Evolutionary conservation across 2,888 invertebrate species (phyloP).

Genomic region (Perizoma affinitatum): DNA sequence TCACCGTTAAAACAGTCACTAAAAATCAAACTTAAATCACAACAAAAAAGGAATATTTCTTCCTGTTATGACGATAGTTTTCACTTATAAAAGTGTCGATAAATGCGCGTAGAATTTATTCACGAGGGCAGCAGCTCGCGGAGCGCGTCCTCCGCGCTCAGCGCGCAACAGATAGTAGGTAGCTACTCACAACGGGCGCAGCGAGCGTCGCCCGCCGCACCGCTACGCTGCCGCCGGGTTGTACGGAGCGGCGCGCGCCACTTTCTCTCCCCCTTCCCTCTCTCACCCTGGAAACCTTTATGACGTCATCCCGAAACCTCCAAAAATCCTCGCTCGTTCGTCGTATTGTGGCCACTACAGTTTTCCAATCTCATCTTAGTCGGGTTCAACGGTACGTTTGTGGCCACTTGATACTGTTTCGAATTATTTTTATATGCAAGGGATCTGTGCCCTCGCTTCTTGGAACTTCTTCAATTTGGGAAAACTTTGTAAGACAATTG

Average conservation of each 20-base stretch:
- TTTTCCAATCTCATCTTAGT: constrained; percentile 44
- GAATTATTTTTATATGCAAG: constrained; percentile 41
- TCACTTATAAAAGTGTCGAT: constrained; percentile 44
- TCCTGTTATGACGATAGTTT: constrained; percentile 29
- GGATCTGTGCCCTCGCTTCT: constrained; percentile 31
- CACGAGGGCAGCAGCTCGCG: constrained; percentile 56
- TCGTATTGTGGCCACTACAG: constrained; percentile 62
- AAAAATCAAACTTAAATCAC: constrained; percentile 51
- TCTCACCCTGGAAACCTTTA: constrained; percentile 46
- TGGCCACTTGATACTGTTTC: constrained; percentile 38
- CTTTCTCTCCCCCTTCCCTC: constrained; percentile 48
- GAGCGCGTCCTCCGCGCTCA: constrained; percentile 72
- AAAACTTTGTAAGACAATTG: constrained; percentile 30
- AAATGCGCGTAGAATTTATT: constrained; percentile 64
- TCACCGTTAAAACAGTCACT: constrained; percentile 54
- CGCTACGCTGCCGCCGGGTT: constrained; percentile 48
- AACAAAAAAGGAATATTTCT: constrained; percentile 18
- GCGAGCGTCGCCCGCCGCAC: constrained; percentile 41
- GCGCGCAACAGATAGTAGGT: constrained; percentile 75
- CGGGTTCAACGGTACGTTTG: constrained; percentile 42
- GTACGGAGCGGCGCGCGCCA: constrained; percentile 67
- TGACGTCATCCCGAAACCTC: constrained; percentile 79
- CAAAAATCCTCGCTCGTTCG: constrained; percentile 63
- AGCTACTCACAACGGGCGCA: constrained; percentile 41
- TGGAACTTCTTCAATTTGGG: constrained; percentile 34